Conservation (phyloP, 1,140 invertebrate species). For the Elymnias hypermnestra region DNA sequence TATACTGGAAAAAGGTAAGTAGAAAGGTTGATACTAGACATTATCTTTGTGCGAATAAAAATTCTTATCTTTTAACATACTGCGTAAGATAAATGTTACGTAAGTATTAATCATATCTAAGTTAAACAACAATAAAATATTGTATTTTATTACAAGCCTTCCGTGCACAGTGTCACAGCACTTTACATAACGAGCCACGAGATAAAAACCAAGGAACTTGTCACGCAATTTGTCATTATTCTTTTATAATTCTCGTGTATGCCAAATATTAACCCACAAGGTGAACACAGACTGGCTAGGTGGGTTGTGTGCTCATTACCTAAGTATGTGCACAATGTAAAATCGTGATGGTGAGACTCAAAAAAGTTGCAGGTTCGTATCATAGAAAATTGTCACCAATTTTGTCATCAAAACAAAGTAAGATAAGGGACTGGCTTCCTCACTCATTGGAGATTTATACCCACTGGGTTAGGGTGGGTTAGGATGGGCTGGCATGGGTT, state of each 20-base stretch:
- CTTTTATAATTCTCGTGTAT: conserved; percentile 13
- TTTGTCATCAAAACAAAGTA: too few species aligned
- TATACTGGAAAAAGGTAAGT: too few species aligned
- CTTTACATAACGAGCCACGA: conserved; percentile 25
- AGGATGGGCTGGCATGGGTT: too few species aligned
- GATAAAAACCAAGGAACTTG: conserved; percentile 40
- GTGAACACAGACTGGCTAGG: conserved; percentile 15
- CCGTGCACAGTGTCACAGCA: conserved; percentile 7
- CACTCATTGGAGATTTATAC: too few species aligned
- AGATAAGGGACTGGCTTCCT: too few species aligned
- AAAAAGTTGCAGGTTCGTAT: too few species aligned
- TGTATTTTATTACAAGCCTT: too few species aligned
- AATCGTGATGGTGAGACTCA: too few species aligned
- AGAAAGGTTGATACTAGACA: too few species aligned
- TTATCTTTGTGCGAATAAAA: not conserved
- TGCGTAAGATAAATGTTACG: conserved; percentile 11
- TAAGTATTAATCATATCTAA: conserved; percentile 1
- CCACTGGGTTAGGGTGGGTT: too few species aligned
- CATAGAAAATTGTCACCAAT: too few species aligned
- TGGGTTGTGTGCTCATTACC: conserved; percentile 4
- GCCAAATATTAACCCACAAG: conserved; percentile 28
- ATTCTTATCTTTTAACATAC: conserved; percentile 1
- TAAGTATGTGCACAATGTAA: too few species aligned
- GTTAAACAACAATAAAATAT: conserved; percentile 9
- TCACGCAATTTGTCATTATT: conserved; percentile 32